Percentiles rank a stretch among this genome's conserved stretches.
phyloP scores from a whole-genome alignment of 2,797 vertebrate species.

The Myotis findleyi region DNA sequence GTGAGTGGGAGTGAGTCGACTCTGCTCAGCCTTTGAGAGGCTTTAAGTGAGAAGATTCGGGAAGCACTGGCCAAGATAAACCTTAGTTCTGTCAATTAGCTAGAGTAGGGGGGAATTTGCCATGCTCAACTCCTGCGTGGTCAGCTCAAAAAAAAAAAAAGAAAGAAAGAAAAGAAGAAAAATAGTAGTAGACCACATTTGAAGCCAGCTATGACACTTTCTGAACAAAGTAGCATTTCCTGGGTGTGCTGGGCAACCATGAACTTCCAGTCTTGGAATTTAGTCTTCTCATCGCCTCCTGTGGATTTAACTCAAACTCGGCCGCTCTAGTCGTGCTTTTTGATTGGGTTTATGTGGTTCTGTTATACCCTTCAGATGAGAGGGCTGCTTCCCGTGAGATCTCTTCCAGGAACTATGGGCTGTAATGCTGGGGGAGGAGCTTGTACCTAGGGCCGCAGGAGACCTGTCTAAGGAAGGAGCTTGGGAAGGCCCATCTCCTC shows the following conservation, averaged over 20 bases:
- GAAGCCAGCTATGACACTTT: slow-evolving; percentile 5
- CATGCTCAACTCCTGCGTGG: background rate
- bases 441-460: background rate
- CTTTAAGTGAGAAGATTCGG: slow-evolving; percentile 14
- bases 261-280: background rate
- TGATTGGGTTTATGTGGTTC: background rate
- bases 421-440: background rate
- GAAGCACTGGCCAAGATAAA: background rate
- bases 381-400: background rate
- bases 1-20: background rate
- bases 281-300: background rate
- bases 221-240: background rate
- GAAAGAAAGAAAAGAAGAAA: slow-evolving; percentile 6
- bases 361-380: background rate
- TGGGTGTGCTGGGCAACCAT: background rate
- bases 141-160: background rate
- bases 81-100: background rate
- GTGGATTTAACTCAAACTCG: background rate
- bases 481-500: slow-evolving; percentile 61
- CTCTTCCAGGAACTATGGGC: background rate
- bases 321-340: background rate
- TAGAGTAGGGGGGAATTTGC: background rate
- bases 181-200: background rate
- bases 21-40: background rate
- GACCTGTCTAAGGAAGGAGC: slow-evolving; percentile 38